These are phyloP conservation scores for Melinopterus prodromus DNA, from an alignment of 2,888 invertebrate species.

Conservation along the genomic window DNA sequence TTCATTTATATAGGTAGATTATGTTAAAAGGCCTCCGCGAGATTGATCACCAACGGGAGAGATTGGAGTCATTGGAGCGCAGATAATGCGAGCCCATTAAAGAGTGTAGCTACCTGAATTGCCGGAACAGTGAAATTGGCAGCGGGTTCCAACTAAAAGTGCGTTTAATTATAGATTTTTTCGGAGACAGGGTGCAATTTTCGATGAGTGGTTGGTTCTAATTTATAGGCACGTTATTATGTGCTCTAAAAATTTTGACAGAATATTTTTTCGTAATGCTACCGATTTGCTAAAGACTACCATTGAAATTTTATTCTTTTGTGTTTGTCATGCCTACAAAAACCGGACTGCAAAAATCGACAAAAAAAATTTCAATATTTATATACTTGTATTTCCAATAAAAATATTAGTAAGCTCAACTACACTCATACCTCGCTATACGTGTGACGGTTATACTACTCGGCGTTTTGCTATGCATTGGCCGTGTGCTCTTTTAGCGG, in stretches of 20 bases:
- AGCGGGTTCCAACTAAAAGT: background rate
- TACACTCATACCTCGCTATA: no score
- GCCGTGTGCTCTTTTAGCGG: no score
- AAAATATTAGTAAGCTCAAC: no score
- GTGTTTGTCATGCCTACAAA: no score
- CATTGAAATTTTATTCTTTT: no score
- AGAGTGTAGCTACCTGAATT: conserved; percentile 23
- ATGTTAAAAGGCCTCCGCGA: background rate
- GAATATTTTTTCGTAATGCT: background rate
- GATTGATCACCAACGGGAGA: background rate
- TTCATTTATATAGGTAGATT: background rate
- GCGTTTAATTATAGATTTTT: conserved; percentile 4
- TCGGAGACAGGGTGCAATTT: background rate
- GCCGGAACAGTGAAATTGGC: conserved; percentile 15
- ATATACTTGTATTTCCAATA: no score
- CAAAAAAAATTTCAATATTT: no score
- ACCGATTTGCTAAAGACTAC: no score
- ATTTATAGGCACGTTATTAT: background rate
- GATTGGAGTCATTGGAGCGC: background rate
- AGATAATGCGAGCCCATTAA: conserved; percentile 19
- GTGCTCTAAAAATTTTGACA: background rate
- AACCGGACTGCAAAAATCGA: no score
- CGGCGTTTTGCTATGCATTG: no score
- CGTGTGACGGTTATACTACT: no score
- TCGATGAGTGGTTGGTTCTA: background rate